A percentile compares a stretch with the other conserved stretches of the same genome.
Evolutionary conservation across 2,888 invertebrate species (phyloP).

Genomic region (Macrosoma leucophasiata): DNA sequence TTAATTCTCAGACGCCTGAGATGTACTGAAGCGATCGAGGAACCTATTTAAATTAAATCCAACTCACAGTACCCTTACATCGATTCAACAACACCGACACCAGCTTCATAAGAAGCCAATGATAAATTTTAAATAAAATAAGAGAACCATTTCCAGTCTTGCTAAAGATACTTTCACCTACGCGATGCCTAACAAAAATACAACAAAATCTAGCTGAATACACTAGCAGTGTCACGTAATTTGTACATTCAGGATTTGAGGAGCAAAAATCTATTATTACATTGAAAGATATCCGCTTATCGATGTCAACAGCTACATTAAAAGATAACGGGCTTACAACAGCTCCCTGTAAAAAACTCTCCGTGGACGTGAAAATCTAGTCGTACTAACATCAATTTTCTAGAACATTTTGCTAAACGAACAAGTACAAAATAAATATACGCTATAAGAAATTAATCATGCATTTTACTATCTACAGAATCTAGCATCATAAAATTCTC

Average conservation of each 20-base stretch:
- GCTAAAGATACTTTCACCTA: slow-evolving; percentile 37
- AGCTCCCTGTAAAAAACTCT: slow-evolving; percentile 36
- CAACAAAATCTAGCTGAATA: slow-evolving; percentile 44
- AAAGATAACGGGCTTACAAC: slow-evolving; percentile 18
- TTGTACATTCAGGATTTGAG: slow-evolving; percentile 71
- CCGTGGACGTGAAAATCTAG: slow-evolving; percentile 36
- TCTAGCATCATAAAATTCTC: slow-evolving; percentile 55
- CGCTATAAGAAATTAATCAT: slow-evolving; percentile 46
- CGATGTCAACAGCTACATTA: slow-evolving; percentile 11
- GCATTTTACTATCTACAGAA: slow-evolving; percentile 55
- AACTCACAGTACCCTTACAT: slow-evolving; percentile 22
- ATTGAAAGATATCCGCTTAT: slow-evolving; percentile 11
- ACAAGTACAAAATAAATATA: slow-evolving; percentile 46
- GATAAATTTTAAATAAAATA: slow-evolving; percentile 31
- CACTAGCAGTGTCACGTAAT: slow-evolving; percentile 47
- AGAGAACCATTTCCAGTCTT: slow-evolving; percentile 41
- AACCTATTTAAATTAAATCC: slow-evolving; percentile 27
- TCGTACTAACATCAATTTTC: slow-evolving; percentile 42
- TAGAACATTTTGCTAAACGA: slow-evolving; percentile 57
- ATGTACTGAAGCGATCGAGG: slow-evolving; percentile 34
- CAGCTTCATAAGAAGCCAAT: slow-evolving; percentile 21
- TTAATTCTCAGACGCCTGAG: slow-evolving; percentile 37
- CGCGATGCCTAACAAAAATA: slow-evolving; percentile 43
- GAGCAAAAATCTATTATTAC: slow-evolving; percentile 38
- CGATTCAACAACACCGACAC: slow-evolving; percentile 18